Evolutionary conservation across 2,888 invertebrate species (phyloP).

Genomic region (Drosophila helvetica): DNA sequence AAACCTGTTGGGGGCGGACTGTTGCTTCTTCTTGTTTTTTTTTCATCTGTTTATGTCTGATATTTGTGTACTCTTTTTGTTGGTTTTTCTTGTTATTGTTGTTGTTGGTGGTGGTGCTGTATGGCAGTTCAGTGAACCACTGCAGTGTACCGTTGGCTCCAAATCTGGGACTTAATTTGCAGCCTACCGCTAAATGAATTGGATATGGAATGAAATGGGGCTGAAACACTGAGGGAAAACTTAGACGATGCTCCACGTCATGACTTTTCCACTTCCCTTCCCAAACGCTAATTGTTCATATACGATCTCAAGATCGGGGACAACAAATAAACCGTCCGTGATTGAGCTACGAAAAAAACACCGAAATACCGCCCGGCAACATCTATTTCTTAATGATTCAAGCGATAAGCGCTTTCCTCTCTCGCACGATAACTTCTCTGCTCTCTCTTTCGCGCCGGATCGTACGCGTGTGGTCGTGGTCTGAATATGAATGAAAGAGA

Average conservation of each 20-base stretch:
- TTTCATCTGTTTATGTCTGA: background rate
- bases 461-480: constrained; percentile 63
- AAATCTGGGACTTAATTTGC: constrained; percentile 50
- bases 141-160: constrained; percentile 25
- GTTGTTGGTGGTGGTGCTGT: constrained; percentile 20
- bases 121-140: constrained; percentile 65
- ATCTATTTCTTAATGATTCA: constrained; percentile 21
- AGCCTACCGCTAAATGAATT: constrained; percentile 54
- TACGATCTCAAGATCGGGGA: constrained; percentile 3
- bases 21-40: constrained; percentile 1
- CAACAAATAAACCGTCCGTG: constrained; percentile 30
- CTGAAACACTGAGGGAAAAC: constrained; percentile 13
- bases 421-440: constrained; percentile 3
- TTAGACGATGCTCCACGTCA: constrained; percentile 62
- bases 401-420: constrained; percentile 40
- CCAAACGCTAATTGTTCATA: constrained; percentile 29
- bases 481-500: constrained; percentile 74
- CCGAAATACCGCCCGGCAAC: constrained; percentile 47
- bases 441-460: constrained; percentile 31
- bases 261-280: constrained; percentile 37
- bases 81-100: constrained; percentile 23
- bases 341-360: constrained; percentile 31
- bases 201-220: constrained; percentile 4
- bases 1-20: constrained; percentile 51
- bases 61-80: constrained; percentile 27